A percentile compares a stretch with the other conserved stretches of the same genome.
These are phyloP conservation scores for Cheilosia vulpina DNA, from an alignment of 2,888 invertebrate genomes.

Conservation along the genomic window DNA sequence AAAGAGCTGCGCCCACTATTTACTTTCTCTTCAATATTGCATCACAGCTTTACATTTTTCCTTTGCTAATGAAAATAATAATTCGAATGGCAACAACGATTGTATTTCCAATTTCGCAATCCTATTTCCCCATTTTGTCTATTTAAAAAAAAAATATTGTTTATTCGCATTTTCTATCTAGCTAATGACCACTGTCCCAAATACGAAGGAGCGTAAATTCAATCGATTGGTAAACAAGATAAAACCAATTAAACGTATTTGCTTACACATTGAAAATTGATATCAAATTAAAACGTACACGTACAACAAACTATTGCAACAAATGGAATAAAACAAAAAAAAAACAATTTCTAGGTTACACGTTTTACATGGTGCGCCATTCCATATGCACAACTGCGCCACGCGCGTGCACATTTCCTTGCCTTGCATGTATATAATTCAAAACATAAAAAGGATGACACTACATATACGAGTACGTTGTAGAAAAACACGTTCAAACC, in stretches of 20 bases:
- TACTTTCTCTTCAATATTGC: no score
- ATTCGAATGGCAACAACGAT: no score
- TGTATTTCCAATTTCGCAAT: no score
- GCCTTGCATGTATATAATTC: conserved; percentile 5
- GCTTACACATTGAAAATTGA: conserved; percentile 51
- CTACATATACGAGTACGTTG: neutral
- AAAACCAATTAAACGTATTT: conserved; percentile 38
- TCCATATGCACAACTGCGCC: neutral
- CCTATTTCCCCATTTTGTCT: no score
- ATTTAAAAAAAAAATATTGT: no score
- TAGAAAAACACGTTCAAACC: neutral
- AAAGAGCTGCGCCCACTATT: no score
- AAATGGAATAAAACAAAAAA: conserved; percentile 15
- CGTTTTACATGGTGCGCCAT: conserved; percentile 10
- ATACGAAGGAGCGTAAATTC: neutral
- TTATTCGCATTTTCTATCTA: neutral
- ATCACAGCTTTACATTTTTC: no score
- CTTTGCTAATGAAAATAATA: no score
- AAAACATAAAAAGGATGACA: conserved; percentile 19
- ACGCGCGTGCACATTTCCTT: conserved; percentile 31
- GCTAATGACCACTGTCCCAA: conserved; percentile 13
- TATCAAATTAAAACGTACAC: conserved; percentile 7
- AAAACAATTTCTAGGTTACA: conserved; percentile 53
- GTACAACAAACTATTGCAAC: conserved; percentile 20
- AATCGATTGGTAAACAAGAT: conserved; percentile 30